Base-by-base conservation (phyloP, 1,140 invertebrate genomes). In the Prorops nasuta region DNA sequence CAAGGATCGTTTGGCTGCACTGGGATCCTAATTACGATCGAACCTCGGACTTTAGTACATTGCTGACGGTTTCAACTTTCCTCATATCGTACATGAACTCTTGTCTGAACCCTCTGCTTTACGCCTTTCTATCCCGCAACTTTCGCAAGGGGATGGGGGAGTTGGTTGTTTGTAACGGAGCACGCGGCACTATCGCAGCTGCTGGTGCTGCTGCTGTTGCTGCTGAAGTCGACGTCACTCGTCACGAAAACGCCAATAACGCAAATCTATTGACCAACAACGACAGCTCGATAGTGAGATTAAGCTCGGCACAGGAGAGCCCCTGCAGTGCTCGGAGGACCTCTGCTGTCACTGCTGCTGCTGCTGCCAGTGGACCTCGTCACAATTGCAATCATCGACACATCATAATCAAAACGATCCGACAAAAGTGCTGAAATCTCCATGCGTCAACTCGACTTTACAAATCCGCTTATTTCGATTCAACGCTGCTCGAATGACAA, bases 11-110 rank as follows among this genome's bases (percentile, higher is more conserved):
- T 74, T 90, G 90, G 85, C 85, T 89, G 60, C 81, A 84, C 57
- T 85, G 81, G 82, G 67, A 67, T 72, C 66, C 78, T 51, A 60
- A 42, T 32, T 88, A 88, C 70, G 76, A 84, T 45, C 82, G 82
- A 35, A 81, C 80, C 20, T 84, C 82, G 38, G 78, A 84, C 58
- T 85, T 88, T 63, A 87, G 86, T 64, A 83, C 86, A 12, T 74
- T 92, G 1, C 79, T 93, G 37, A 91, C 90, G 2, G 89, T 90
- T 1, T 78, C 89, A n/a, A 91, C 89, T 7, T 91, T 88, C 71
- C 81, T 93, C 34, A 83, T 91, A 53, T 85, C 90, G 28, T 94
- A 91, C 63, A 85, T 88, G 69, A 92, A 93, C 79, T 91, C 88
- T 10, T 90, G 86, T 22, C 81, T 92, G 45, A 93, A 93, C 75